Evolutionary conservation across 2,888 invertebrate genomes (phyloP).

Genomic region (Pedicia rivosa): DNA sequence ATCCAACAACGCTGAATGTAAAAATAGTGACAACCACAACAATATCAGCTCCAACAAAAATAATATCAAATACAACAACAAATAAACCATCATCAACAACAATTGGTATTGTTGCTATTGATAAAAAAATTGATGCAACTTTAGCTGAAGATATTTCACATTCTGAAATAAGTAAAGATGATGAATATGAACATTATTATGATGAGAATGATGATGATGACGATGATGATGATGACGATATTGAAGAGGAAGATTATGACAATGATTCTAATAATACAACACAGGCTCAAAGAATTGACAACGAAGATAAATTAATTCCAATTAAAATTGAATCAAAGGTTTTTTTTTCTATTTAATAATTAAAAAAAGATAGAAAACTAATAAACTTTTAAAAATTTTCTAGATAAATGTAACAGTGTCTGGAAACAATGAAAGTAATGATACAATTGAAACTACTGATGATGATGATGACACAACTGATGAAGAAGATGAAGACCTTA

Average conservation of each 20-base stretch:
- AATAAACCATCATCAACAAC: no score
- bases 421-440: no score
- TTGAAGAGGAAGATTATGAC: slow-evolving; percentile 20
- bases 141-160: slow-evolving; percentile 1
- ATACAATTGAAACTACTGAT: slow-evolving; percentile 11
- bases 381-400: no score
- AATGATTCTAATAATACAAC: slow-evolving; percentile 13
- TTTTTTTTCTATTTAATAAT: slow-evolving; percentile 5
- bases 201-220: slow-evolving; percentile 22
- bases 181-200: slow-evolving; percentile 16
- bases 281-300: no score
- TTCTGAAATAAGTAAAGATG: slow-evolving; percentile 10
- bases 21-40: no score
- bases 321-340: background rate
- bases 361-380: no score
- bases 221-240: slow-evolving; percentile 21
- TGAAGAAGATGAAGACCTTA: slow-evolving; percentile 18
- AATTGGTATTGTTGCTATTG: no score
- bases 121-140: no score
- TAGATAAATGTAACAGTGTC: no score
- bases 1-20: no score
- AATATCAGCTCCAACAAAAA: no score
- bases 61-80: no score
- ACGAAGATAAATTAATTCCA: background rate
- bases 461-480: slow-evolving; percentile 21